Evolutionary conservation across 2,797 vertebrate species (phyloP), one percentile per base, ranked within the genome.

Genomic region (Buceros bicornis): DNA sequence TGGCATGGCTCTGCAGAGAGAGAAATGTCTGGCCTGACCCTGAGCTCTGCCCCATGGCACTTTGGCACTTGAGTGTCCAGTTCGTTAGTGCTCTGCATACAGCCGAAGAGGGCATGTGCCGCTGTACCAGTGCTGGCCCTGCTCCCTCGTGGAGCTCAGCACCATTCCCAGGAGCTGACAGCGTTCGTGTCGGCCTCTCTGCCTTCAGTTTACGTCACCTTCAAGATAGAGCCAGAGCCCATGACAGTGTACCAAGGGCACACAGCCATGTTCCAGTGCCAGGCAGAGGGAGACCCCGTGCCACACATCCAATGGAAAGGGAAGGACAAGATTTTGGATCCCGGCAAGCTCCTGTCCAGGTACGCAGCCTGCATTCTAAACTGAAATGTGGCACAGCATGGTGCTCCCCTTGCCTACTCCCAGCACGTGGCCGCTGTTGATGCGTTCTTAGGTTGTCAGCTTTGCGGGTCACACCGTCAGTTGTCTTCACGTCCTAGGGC

Each of bases 211-310:
- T 99, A 98, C 28, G 98, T 99, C 95, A 98, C 97, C 91, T 99
- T 99, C 96, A 99, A 99, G 94, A 95, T 99, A 94, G 98, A 99
- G 66, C 99, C 99, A 1, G 99, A 99, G 95, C 98, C 98, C 71
- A 99, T 98, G 0, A 99, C 99, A 0, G 99, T 99, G 91, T 99
- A 99, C 97, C 99, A 99, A 94, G 99, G 99, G 13, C 98, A 99
- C 97, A 99, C 98, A 0, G 99, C 99, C 48, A 97, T 99, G 93
- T 98, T 99, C 93, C 99, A 99, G 97, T 99, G 99, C 79, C 99
- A 99, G 98, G 99, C 99, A 56, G 98, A 98, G 10, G 99, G 99
- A 1, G 99, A 99, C 96, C 99, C 99, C 0, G 87, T 98, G 70
- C 99, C 99, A 0, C 98, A 98, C 89, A 98, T 99, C 94, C 99